Evolutionary conservation across 2,113 vertebrate species (phyloP), one percentile per base, ranked within the genome.

Genomic region (Lamprotornis superbus): DNA sequence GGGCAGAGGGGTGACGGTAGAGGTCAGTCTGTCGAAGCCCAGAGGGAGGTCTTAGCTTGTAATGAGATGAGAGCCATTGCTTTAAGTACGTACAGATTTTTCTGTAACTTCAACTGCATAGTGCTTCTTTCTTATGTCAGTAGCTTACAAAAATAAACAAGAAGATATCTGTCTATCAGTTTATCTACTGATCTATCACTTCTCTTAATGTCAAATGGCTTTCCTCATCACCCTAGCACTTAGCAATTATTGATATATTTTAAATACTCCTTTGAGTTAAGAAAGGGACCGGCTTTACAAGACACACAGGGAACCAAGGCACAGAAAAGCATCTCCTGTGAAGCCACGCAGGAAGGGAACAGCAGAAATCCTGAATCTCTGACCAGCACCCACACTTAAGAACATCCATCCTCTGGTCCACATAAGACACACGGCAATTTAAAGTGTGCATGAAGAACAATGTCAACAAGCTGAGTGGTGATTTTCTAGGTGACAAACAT

Each of bases 61-160:
- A 97, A 97, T 95, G 92, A 96, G 95, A 95, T 95, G 95, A 96
- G 90, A 96, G 93, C 94, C 95, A 96, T 96, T 96, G 95, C 95
- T 97, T 97, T 96, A 96, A 96, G 96, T 89, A 96, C 1, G 2
- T 90, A 97, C 93, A 94, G 87, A 84, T 92, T 93, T 92, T 95
- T 94, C 90, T 93, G 78, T 73, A 95, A 94, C 91, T 95, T 92
- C 80, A 96, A 91, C 78, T 85, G 83, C 95, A 95, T 39, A 82
- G 74, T 82, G 83, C 88, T 93, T 92, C 96, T 93, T 91, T 95
- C 79, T 86, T 87, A 89, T 30, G 61, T 75, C 68, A 90, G 79
- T 81, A 93, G 85, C 90, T 96, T 95, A 95, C 80, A 90, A 88
- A 90, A 93, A 87, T 83, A 93, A 93, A 94, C 90, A 94, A 92